A percentile compares a stretch with the other conserved stretches of the same genome.
These are phyloP conservation scores for Tyrannus savana DNA, from an alignment of 2,113 vertebrate species.

Conservation along the genomic window DNA sequence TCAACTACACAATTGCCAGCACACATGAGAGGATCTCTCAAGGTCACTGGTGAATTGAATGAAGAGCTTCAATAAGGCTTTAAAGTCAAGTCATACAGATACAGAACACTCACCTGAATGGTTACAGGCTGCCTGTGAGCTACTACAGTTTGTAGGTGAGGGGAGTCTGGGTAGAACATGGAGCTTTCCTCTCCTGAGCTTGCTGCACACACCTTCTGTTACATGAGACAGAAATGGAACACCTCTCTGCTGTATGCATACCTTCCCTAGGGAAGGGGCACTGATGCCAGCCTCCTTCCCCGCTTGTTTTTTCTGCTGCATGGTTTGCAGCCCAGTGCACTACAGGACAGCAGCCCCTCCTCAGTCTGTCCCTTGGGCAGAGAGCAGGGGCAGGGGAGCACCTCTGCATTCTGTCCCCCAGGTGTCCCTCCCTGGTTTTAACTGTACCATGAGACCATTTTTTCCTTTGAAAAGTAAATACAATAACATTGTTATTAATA, in stretches of 20 bases:
- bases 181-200: not conserved
- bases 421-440: not conserved
- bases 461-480: not conserved
- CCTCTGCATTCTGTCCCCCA: not conserved
- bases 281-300: not conserved
- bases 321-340: not conserved
- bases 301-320: rapidly evolving
- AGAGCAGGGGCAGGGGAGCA: not conserved
- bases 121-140: not conserved
- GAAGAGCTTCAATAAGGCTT: conserved; percentile 2
- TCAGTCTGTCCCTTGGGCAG: not conserved
- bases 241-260: not conserved
- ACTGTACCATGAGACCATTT: not conserved
- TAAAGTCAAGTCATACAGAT: not conserved
- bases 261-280: not conserved
- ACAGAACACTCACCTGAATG: not conserved
- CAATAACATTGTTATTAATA: not conserved
- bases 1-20: not conserved
- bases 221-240: not conserved
- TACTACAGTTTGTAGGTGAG: not conserved
- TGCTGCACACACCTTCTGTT: not conserved
- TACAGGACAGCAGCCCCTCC: not conserved
- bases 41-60: conserved; percentile 16
- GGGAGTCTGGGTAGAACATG: not conserved
- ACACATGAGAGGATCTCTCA: not conserved